These are phyloP conservation scores for Megastigmus dorsalis DNA, from an alignment of 2,888 invertebrate genomes.

Conservation along the genomic window DNA sequence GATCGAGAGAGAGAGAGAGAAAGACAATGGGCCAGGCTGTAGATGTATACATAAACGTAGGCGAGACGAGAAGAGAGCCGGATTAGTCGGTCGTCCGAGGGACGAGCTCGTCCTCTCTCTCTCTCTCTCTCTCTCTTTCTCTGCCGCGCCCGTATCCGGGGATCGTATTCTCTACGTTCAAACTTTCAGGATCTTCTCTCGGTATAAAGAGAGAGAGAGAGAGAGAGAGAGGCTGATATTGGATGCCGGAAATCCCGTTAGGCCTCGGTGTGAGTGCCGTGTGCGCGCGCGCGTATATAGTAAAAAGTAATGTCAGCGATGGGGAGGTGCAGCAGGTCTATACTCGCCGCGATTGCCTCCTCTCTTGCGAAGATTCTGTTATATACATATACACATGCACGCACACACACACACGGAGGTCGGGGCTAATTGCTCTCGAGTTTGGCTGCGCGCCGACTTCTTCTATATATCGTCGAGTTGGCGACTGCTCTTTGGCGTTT, in stretches of 20 bases:
- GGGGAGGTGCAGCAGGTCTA: no score
- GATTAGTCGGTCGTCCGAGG: constrained; percentile 23
- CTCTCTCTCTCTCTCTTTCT: no score
- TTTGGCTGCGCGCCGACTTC: constrained; percentile 41
- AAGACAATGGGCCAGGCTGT: constrained; percentile 14
- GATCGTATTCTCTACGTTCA: constrained; percentile 13
- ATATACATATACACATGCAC: no score
- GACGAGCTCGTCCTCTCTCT: no score
- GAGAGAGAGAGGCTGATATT: constrained; percentile 14
- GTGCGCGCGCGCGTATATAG: background rate
- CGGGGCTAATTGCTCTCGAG: constrained; percentile 36
- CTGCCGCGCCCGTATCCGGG: constrained; percentile 29
- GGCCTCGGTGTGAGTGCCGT: background rate
- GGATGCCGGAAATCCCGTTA: constrained; percentile 33
- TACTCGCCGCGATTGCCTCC: background rate
- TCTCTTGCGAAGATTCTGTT: constrained; percentile 1
- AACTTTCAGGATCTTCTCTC: constrained; percentile 17
- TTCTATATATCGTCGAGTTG: background rate
- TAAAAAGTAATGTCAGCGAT: constrained; percentile 42
- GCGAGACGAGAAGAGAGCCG: constrained; percentile 35
- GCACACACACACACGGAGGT: background rate
- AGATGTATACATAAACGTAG: background rate
- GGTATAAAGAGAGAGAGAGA: constrained; percentile 11
- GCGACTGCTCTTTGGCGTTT: background rate
- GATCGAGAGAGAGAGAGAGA: background rate